These are phyloP conservation scores for Hirtodrosophila alboralis DNA, from an alignment of 2,888 invertebrate genomes.

Conservation along the genomic window DNA sequence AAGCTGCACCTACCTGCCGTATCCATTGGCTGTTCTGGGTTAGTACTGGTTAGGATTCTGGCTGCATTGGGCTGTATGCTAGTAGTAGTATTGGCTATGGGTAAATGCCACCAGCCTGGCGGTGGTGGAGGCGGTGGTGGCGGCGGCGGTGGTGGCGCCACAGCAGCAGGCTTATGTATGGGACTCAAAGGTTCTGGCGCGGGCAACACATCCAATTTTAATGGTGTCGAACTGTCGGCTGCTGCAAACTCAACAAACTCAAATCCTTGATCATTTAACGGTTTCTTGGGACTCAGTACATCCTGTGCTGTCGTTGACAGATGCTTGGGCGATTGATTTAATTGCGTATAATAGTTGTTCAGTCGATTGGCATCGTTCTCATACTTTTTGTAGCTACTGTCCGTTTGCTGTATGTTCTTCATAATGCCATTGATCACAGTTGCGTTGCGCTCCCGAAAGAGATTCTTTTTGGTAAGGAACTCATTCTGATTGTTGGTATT, in stretches of 20 bases:
- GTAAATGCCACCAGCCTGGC: slow-evolving; percentile 71
- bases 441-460: slow-evolving; percentile 82
- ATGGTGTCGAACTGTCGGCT: slow-evolving; percentile 45
- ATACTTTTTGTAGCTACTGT: slow-evolving; percentile 81
- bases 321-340: slow-evolving; percentile 81
- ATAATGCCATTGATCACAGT: slow-evolving; percentile 83
- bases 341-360: slow-evolving; percentile 82
- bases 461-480: slow-evolving; percentile 83
- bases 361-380: slow-evolving; percentile 83
- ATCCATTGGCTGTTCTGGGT: slow-evolving; percentile 46
- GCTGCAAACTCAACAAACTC: slow-evolving; percentile 59
- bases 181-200: slow-evolving; percentile 60
- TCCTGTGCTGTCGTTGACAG: slow-evolving; percentile 47
- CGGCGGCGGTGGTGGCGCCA: slow-evolving; percentile 53
- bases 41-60: slow-evolving; percentile 57
- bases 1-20: slow-evolving; percentile 54
- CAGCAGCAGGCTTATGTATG: slow-evolving; percentile 48
- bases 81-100: slow-evolving; percentile 31
- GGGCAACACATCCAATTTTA: slow-evolving; percentile 52
- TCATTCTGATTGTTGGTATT: slow-evolving; percentile 72
- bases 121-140: slow-evolving; percentile 82
- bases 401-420: slow-evolving; percentile 80
- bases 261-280: slow-evolving; percentile 72
- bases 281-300: slow-evolving; percentile 76
- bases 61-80: slow-evolving; percentile 45